Evolutionary conservation across 2,888 invertebrate genomes (phyloP).

Genomic region (Amitus sp.): DNA sequence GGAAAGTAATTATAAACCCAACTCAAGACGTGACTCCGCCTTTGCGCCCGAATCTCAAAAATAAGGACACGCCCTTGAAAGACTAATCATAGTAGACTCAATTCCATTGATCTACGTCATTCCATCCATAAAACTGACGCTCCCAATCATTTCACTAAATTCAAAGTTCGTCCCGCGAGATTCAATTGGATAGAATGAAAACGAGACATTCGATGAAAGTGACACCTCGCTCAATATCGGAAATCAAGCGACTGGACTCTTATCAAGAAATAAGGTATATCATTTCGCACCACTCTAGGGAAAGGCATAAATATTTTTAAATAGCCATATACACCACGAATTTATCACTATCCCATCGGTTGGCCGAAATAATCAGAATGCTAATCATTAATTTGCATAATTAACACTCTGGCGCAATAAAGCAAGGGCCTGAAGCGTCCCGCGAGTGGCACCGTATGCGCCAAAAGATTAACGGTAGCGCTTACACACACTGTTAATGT

Average conservation of each 20-base stretch:
- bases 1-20: no score
- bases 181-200: not conserved
- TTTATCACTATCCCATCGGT: constrained; percentile 11
- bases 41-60: no score
- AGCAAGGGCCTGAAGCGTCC: constrained; percentile 41
- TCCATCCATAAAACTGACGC: not conserved
- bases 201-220: no score
- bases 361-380: constrained; percentile 58
- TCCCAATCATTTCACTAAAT: not conserved
- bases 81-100: constrained; percentile 6
- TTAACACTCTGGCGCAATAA: constrained; percentile 55
- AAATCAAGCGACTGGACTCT: constrained; percentile 30
- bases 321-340: constrained; percentile 22
- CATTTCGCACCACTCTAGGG: constrained; percentile 6
- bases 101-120: constrained; percentile 10
- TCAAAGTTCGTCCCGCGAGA: not conserved
- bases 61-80: no score
- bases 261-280: constrained; percentile 23
- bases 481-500: constrained; percentile 44
- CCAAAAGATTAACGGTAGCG: constrained; percentile 53
- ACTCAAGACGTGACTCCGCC: no score
- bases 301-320: constrained; percentile 16
- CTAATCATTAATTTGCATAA: constrained; percentile 63
- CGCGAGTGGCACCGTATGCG: constrained; percentile 45
- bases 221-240: not conserved